phyloP scores from a whole-genome alignment of 2,888 invertebrate species.

The Eristalis intricaria region DNA sequence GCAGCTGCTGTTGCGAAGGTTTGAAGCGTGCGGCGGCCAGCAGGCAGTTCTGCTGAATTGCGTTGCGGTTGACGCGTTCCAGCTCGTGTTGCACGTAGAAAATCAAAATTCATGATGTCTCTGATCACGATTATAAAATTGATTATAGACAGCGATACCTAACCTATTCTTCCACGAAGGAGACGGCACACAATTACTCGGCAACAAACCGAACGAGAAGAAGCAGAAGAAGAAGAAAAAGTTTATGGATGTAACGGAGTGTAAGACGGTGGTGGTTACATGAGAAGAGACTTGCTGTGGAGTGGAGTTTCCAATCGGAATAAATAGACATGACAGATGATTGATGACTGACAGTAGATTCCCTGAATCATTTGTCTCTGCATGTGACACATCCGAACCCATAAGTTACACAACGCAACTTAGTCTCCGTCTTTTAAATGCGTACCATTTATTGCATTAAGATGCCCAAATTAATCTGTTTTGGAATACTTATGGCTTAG shows the following conservation, averaged over 20 bases:
- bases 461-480: not conserved
- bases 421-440: not conserved
- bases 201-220: not conserved
- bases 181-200: not conserved
- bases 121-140: constrained; percentile 58
- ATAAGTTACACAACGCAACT: not conserved
- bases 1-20: constrained; percentile 42
- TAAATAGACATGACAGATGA: constrained; percentile 17
- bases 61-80: constrained; percentile 22
- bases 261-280: constrained; percentile 12
- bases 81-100: constrained; percentile 57
- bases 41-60: constrained; percentile 22
- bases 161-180: not conserved
- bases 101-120: constrained; percentile 60
- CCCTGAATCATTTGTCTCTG: not conserved
- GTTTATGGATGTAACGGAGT: constrained; percentile 45
- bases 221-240: not conserved
- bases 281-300: constrained; percentile 31
- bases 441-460: not conserved
- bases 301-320: not conserved
- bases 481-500: not conserved
- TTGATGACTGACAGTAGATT: constrained; percentile 20
- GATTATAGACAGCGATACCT: constrained; percentile 35
- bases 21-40: constrained; percentile 27
- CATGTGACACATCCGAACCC: not conserved